phyloP scores from a whole-genome alignment of 2,888 invertebrate genomes.

The Seira musarum region DNA sequence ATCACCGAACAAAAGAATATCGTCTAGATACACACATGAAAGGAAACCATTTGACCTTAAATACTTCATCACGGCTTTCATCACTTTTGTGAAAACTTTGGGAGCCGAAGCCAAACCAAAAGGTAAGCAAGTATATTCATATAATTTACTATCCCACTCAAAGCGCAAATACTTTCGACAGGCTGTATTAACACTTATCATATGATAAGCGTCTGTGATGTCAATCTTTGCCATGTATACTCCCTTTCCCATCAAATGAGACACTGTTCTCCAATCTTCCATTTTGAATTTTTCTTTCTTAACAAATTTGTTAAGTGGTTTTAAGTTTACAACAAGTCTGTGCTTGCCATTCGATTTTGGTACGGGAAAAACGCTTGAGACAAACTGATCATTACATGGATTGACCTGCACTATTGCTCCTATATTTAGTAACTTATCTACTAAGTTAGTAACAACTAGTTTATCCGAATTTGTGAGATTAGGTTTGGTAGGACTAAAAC shows the following conservation, averaged over 20 bases:
- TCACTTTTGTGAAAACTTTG: slow-evolving; percentile 29
- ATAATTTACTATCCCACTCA: slow-evolving; percentile 14
- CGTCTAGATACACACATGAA: slow-evolving; percentile 17
- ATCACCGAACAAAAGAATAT: not conserved
- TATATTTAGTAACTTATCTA: not conserved
- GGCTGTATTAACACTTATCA: not conserved
- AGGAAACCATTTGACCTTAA: not conserved
- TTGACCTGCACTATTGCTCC: not conserved
- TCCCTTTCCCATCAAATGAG: not conserved
- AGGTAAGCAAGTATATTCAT: slow-evolving; percentile 29
- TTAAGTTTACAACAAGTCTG: slow-evolving; percentile 30
- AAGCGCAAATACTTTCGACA: slow-evolving; percentile 22
- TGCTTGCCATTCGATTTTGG: slow-evolving; percentile 24
- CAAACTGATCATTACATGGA: slow-evolving; percentile 10
- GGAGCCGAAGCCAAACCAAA: slow-evolving; percentile 38
- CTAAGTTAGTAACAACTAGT: not conserved
- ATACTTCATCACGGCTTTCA: not conserved
- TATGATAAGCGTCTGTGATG: slow-evolving; percentile 24
- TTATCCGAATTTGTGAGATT: no score
- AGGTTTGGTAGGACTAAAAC: not conserved
- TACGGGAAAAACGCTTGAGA: slow-evolving; percentile 20
- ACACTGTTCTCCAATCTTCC: slow-evolving; percentile 13
- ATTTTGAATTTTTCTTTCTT: slow-evolving; percentile 26
- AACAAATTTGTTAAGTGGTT: slow-evolving; percentile 24
- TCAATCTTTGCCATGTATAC: slow-evolving; percentile 22